These are phyloP conservation scores for Drosophila oshimai DNA, from an alignment of 1,140 invertebrate genomes.

Conservation along the genomic window DNA sequence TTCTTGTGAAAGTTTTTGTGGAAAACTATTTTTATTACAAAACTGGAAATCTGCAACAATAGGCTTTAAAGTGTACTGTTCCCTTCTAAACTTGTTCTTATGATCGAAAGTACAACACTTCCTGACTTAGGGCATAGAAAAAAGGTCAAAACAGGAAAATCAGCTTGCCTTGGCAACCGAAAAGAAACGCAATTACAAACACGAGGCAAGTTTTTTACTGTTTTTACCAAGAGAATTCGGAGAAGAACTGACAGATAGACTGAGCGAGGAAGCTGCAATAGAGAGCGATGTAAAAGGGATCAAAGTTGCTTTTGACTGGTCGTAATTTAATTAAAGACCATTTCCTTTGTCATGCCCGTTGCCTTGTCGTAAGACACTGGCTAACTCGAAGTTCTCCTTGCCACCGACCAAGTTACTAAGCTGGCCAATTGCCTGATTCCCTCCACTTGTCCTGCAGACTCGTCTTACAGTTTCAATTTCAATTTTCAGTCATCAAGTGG, in stretches of 20 bases:
- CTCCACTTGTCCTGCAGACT: slow-evolving; percentile 9
- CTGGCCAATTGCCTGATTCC: slow-evolving; percentile 41
- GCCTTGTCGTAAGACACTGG: neutral
- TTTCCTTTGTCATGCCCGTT: slow-evolving; percentile 45
- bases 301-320: slow-evolving; percentile 73
- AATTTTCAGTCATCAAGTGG: slow-evolving; percentile 69
- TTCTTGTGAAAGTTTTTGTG: too few species aligned
- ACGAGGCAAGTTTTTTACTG: slow-evolving; percentile 64
- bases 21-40: too few species aligned
- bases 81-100: too few species aligned
- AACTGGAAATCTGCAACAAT: too few species aligned
- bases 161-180: slow-evolving; percentile 51
- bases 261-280: slow-evolving; percentile 2
- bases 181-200: slow-evolving; percentile 72
- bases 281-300: slow-evolving; percentile 51
- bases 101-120: neutral
- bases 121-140: neutral
- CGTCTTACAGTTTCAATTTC: slow-evolving; percentile 64
- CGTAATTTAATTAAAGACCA: slow-evolving; percentile 79
- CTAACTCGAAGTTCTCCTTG: slow-evolving; percentile 8
- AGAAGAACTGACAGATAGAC: neutral
- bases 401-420: slow-evolving; percentile 45
- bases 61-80: too few species aligned
- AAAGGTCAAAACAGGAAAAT: slow-evolving; percentile 1
- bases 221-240: neutral